phyloP scores from a whole-genome alignment of 1,140 invertebrate species.

The Anoplophora glabripennis region DNA sequence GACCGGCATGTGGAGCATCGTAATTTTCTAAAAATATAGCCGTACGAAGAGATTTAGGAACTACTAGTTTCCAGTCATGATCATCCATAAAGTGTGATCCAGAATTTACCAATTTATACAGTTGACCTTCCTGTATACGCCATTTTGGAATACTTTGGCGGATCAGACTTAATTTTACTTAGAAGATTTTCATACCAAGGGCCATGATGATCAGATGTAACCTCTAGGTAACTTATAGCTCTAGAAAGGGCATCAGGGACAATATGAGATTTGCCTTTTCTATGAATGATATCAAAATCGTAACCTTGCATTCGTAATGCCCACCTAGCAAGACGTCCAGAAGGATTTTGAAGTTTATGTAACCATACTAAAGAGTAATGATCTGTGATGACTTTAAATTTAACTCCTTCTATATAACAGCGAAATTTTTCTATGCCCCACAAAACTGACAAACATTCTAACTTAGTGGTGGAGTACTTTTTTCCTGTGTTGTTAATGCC shows the following conservation, averaged over 20 bases:
- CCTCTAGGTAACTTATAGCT: background rate
- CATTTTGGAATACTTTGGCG: slow-evolving; percentile 12
- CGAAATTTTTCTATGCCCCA: slow-evolving; percentile 48
- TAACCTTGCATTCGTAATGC: background rate
- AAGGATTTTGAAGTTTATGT: slow-evolving; percentile 9
- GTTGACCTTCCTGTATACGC: slow-evolving; percentile 3
- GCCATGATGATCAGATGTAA: background rate
- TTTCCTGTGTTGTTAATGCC: slow-evolving; percentile 30
- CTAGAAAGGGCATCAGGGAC: slow-evolving; percentile 9
- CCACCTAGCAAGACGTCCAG: slow-evolving; percentile 36
- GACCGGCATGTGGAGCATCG: slow-evolving; percentile 10
- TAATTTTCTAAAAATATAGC: slow-evolving; percentile 12
- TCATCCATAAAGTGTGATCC: background rate
- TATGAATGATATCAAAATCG: slow-evolving; percentile 5
- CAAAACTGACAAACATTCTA: slow-evolving; percentile 51
- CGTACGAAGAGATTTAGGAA: slow-evolving; percentile 13
- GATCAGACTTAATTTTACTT: slow-evolving; percentile 1
- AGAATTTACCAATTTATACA: slow-evolving; percentile 16
- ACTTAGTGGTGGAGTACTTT: slow-evolving; percentile 51
- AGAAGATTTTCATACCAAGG: slow-evolving; percentile 13
- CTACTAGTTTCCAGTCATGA: slow-evolving; percentile 21
- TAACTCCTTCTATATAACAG: slow-evolving; percentile 47
- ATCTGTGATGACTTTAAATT: slow-evolving; percentile 51
- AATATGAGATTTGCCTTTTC: slow-evolving; percentile 2
- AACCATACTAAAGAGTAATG: slow-evolving; percentile 11